These are phyloP conservation scores for Serrognathus titanus DNA, from an alignment of 2,888 invertebrate species.

Conservation along the genomic window DNA sequence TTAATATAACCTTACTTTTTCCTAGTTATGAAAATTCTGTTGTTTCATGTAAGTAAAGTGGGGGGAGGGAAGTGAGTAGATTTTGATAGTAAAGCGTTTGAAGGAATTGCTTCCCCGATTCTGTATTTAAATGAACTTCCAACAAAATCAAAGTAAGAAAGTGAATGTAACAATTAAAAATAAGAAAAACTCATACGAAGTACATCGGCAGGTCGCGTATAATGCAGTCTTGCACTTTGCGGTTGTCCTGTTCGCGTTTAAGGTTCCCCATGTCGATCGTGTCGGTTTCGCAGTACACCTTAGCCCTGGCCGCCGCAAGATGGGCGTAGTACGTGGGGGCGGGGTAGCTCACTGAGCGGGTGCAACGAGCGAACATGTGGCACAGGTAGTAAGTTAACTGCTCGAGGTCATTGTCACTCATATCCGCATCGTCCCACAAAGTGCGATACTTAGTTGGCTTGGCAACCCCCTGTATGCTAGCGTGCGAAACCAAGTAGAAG, in stretches of 20 bases:
- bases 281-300: conserved; percentile 47
- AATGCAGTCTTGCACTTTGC: conserved; percentile 55
- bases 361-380: conserved; percentile 81
- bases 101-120: no score
- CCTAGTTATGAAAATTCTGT: no score
- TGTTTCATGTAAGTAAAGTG: no score
- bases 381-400: conserved; percentile 78
- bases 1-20: no score
- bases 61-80: no score
- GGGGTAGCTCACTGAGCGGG: conserved; percentile 79
- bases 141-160: background rate
- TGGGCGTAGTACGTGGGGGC: conserved; percentile 87
- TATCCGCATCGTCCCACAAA: conserved; percentile 72
- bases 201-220: conserved; percentile 63
- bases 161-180: background rate
- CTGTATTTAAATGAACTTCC: no score
- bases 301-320: conserved; percentile 73
- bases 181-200: conserved; percentile 55
- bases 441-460: conserved; percentile 84
- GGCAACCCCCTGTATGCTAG: conserved; percentile 75
- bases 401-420: conserved; percentile 73
- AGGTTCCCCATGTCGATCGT: conserved; percentile 51
- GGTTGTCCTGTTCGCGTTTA: conserved; percentile 50
- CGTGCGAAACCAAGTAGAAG: conserved; percentile 74
- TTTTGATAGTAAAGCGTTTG: no score